Evolutionary conservation across 2,113 vertebrate genomes (phyloP).

Genomic region (Machaerirhynchus nigripectus): DNA sequence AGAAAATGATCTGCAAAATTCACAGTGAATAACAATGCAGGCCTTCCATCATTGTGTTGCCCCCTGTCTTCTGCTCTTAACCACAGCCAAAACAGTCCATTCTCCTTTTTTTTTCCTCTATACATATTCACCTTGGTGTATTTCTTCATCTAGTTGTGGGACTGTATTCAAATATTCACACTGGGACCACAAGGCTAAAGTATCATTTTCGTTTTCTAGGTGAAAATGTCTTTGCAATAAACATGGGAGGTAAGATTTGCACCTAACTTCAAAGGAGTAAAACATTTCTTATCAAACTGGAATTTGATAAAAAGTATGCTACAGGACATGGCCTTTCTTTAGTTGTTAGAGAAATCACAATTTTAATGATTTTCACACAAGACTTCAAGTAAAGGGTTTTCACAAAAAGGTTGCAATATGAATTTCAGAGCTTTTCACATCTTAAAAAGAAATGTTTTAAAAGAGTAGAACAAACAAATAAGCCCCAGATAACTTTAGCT

Average conservation of each 20-base stretch:
- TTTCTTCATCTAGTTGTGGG: background rate
- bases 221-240: background rate
- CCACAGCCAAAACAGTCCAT: background rate
- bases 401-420: background rate
- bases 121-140: background rate
- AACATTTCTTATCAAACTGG: background rate
- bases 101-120: background rate
- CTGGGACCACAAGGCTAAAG: background rate
- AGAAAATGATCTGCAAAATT: conserved; percentile 26
- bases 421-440: background rate
- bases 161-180: background rate
- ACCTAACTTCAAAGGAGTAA: background rate
- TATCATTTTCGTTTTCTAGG: background rate
- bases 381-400: background rate
- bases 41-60: background rate
- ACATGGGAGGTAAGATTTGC: background rate
- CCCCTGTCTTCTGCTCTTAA: background rate
- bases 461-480: background rate
- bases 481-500: background rate
- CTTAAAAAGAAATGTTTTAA: background rate
- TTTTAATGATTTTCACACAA: background rate
- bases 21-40: background rate
- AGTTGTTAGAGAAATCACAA: background rate
- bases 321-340: background rate
- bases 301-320: background rate